A percentile compares a stretch with the other conserved stretches of the same genome.
Evolutionary conservation across 2,888 invertebrate genomes (phyloP).

Genomic region (Helicoverpa assulta): DNA sequence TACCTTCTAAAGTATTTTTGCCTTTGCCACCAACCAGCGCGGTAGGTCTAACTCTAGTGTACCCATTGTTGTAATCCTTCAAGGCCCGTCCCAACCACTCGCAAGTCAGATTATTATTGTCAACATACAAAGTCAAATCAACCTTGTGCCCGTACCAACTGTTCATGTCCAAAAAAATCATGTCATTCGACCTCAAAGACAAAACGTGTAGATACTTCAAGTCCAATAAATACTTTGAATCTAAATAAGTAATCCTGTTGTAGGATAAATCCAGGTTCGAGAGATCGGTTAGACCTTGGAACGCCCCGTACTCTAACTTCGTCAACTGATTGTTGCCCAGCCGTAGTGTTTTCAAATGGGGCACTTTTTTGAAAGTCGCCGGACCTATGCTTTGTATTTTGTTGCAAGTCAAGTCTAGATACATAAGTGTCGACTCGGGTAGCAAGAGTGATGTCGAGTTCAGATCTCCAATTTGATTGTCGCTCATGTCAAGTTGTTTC

Average conservation of each 20-base stretch:
- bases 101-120: slow-evolving; percentile 80
- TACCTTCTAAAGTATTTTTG: slow-evolving; percentile 77
- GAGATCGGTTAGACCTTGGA: slow-evolving; percentile 74
- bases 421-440: slow-evolving; percentile 67
- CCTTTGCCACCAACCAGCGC: slow-evolving; percentile 60
- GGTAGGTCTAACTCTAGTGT: slow-evolving; percentile 77
- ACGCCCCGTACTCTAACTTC: slow-evolving; percentile 77
- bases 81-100: slow-evolving; percentile 79
- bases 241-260: slow-evolving; percentile 74
- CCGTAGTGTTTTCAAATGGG: slow-evolving; percentile 73
- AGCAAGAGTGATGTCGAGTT: slow-evolving; percentile 73
- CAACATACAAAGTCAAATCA: slow-evolving; percentile 76
- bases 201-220: slow-evolving; percentile 74
- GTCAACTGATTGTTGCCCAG: slow-evolving; percentile 75
- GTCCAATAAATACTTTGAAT: slow-evolving; percentile 80
- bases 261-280: slow-evolving; percentile 70
- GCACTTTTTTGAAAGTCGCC: slow-evolving; percentile 73
- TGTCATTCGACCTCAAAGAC: slow-evolving; percentile 75
- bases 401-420: slow-evolving; percentile 78
- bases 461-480: slow-evolving; percentile 74
- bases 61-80: slow-evolving; percentile 79
- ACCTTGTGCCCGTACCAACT: slow-evolving; percentile 78
- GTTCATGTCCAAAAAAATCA: slow-evolving; percentile 73
- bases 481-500: slow-evolving; percentile 74
- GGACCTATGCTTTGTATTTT: slow-evolving; percentile 74